Evolutionary conservation across 2,888 invertebrate species (phyloP).

Genomic region (Amiota minor): DNA sequence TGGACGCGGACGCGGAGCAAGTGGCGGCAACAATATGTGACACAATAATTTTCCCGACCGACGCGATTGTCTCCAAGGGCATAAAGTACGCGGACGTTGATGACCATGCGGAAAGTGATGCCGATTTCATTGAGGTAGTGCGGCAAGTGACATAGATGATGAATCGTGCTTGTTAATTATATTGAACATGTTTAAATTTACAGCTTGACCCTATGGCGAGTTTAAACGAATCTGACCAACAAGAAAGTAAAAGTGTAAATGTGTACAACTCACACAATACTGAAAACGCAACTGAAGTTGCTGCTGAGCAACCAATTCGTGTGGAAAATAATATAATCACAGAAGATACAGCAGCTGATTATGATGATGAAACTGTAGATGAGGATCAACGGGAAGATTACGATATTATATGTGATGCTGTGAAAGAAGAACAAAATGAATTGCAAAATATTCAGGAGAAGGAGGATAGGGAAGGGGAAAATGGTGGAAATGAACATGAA

Average conservation of each 20-base stretch:
- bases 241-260: neutral
- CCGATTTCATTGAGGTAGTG: neutral
- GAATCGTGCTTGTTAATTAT: neutral
- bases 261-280: neutral
- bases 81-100: neutral
- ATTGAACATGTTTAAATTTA: neutral
- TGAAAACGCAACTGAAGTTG: neutral
- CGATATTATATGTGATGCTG: too few species aligned
- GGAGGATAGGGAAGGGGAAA: slow-evolving; percentile 26
- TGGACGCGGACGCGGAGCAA: neutral
- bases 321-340: too few species aligned
- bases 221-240: neutral
- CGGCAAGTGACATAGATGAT: neutral
- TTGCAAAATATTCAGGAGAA: neutral
- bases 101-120: neutral
- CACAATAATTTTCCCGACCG: neutral
- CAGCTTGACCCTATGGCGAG: slow-evolving; percentile 1
- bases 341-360: neutral
- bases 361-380: neutral
- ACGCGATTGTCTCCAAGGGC: neutral
- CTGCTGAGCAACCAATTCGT: neutral
- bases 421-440: neutral
- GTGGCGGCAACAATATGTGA: neutral
- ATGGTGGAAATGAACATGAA: slow-evolving; percentile 51
- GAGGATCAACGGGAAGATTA: neutral